A percentile compares a stretch with the other conserved stretches of the same genome.
phyloP scores from a whole-genome alignment of 1,140 invertebrate genomes.

The Cotesia typhae region DNA sequence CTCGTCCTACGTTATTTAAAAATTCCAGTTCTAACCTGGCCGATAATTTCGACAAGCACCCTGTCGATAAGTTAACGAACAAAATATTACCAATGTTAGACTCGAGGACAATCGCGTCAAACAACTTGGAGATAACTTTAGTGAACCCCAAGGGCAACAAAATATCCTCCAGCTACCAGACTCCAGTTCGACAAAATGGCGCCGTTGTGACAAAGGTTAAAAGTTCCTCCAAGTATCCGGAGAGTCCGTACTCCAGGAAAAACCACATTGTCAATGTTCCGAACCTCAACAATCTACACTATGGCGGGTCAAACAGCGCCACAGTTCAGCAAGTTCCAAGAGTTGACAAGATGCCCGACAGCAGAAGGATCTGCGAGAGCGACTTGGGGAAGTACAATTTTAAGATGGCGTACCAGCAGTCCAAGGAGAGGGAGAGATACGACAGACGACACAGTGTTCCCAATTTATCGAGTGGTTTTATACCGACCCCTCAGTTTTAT shows the following conservation, averaged over 20 bases:
- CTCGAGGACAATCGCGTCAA: slow-evolving; percentile 59
- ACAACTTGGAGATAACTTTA: slow-evolving; percentile 63
- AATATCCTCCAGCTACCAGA: slow-evolving; percentile 44
- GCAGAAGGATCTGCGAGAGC: slow-evolving; percentile 49
- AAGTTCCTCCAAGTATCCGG: slow-evolving; percentile 48
- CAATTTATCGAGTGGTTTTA: slow-evolving; percentile 51
- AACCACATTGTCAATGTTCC: slow-evolving; percentile 12
- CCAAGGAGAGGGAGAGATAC: slow-evolving; percentile 38
- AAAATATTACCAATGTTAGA: slow-evolving; percentile 57
- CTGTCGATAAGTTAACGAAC: slow-evolving; percentile 37
- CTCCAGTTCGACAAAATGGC: slow-evolving; percentile 38
- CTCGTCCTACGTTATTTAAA: slow-evolving; percentile 44
- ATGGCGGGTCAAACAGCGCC: no score
- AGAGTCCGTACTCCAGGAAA: not conserved
- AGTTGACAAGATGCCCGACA: slow-evolving; percentile 36
- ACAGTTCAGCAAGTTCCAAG: no score
- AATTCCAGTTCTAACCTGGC: slow-evolving; percentile 43
- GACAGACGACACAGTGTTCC: slow-evolving; percentile 54
- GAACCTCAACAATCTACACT: slow-evolving; percentile 6
- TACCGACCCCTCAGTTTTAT: slow-evolving; percentile 36
- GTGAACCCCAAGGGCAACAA: slow-evolving; percentile 51
- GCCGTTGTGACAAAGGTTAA: slow-evolving; percentile 53
- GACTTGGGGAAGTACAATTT: slow-evolving; percentile 43
- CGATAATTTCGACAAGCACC: not conserved
- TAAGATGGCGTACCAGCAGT: slow-evolving; percentile 40